These are phyloP conservation scores for Tyria jacobaeae DNA, from an alignment of 2,888 invertebrate genomes.

Conservation along the genomic window DNA sequence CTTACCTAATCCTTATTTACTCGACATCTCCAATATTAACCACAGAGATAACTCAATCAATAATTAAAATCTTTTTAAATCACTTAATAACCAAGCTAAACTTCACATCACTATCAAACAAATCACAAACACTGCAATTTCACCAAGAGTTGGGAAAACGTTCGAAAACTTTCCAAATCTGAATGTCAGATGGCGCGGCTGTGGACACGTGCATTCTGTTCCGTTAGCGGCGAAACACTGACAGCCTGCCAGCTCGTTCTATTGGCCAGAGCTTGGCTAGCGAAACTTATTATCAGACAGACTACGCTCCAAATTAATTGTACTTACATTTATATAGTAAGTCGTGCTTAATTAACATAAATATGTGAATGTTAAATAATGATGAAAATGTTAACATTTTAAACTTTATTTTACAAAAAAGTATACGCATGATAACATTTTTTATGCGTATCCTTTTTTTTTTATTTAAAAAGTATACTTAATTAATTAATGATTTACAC, in stretches of 20 bases:
- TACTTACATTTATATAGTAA: conserved; percentile 11
- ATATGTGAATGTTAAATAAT: conserved; percentile 1
- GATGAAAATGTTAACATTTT: too few species aligned
- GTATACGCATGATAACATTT: too few species aligned
- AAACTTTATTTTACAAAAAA: too few species aligned
- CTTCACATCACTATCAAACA: conserved; percentile 30
- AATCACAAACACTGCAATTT: conserved; percentile 22
- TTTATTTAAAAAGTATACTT: too few species aligned
- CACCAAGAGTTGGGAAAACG: conserved; percentile 15
- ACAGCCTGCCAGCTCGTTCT: conserved; percentile 1
- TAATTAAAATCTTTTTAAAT: conserved; percentile 11
- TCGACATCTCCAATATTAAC: conserved; percentile 22
- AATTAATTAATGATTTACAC: too few species aligned
- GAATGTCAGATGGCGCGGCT: conserved; percentile 8
- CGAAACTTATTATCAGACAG: conserved; percentile 10
- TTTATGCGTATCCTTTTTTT: too few species aligned
- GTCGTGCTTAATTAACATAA: conserved; percentile 5
- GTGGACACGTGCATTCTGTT: conserved; percentile 21
- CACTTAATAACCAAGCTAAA: conserved; percentile 20
- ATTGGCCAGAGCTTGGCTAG: conserved; percentile 18
- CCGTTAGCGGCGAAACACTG: conserved; percentile 30
- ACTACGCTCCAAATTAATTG: conserved; percentile 6
- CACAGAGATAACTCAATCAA: conserved; percentile 14
- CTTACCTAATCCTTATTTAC: conserved; percentile 34
- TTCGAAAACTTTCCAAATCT: conserved; percentile 38